These are phyloP conservation scores for Acanthosepion pharaonis DNA, from an alignment of 2,888 invertebrate species.

Conservation along the genomic window DNA sequence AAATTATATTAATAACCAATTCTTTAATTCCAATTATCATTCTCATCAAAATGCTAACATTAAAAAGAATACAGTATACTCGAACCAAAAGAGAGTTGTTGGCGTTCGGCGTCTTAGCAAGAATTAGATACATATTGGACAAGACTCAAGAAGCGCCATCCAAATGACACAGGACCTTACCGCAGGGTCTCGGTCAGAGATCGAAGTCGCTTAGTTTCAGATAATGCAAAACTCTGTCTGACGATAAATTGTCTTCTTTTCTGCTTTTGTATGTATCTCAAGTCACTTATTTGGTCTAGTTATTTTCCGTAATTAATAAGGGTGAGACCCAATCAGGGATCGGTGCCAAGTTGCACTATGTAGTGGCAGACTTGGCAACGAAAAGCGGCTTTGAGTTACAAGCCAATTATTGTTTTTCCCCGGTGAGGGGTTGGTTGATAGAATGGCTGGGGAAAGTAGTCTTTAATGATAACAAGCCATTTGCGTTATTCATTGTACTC, in stretches of 20 bases:
- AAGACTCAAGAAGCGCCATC: neutral
- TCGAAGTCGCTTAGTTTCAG: neutral
- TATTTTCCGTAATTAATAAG: constrained; percentile 13
- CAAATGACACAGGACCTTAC: neutral
- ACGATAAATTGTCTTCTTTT: neutral
- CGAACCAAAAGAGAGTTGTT: too few species aligned
- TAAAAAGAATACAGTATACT: too few species aligned
- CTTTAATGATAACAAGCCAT: constrained; percentile 21
- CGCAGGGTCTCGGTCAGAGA: neutral
- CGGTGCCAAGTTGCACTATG: neutral
- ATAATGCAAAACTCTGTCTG: constrained; percentile 15
- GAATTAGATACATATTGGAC: neutral
- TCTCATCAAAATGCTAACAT: too few species aligned
- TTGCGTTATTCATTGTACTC: constrained; percentile 33
- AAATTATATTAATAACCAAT: too few species aligned
- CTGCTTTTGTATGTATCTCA: neutral
- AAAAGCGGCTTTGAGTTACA: neutral
- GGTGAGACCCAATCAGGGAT: constrained; percentile 33
- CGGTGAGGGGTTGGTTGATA: neutral
- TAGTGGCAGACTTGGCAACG: neutral
- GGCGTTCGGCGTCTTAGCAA: too few species aligned
- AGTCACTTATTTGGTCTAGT: neutral
- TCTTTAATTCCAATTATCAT: too few species aligned
- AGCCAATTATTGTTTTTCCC: constrained; percentile 22
- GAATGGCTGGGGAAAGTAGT: neutral